Percentiles rank a stretch among this genome's conserved stretches.
Conservation (phyloP, 2,888 invertebrate genomes). For the Rhaphigaster nebulosa region DNA sequence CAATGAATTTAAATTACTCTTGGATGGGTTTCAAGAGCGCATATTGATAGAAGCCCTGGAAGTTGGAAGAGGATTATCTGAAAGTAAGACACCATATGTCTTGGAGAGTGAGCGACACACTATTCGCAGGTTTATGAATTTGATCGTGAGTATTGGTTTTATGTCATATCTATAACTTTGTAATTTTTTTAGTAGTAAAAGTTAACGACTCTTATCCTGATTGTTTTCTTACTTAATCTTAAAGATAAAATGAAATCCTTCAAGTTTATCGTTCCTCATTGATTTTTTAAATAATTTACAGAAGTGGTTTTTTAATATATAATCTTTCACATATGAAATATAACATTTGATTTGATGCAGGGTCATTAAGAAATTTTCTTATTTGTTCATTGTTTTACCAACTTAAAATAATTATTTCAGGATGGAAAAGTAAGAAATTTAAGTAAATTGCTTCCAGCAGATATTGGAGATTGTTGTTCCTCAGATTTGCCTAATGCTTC, state of each 20-base stretch:
- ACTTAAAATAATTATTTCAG: neutral
- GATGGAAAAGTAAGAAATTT: neutral
- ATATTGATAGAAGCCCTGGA: neutral
- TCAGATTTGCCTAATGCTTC: neutral
- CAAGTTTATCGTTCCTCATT: too few relatives aligned
- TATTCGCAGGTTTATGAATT: slow-evolving; percentile 1
- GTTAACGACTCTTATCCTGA: neutral
- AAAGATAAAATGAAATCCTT: too few relatives aligned
- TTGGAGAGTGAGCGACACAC: slow-evolving; percentile 29
- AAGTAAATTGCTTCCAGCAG: slow-evolving; percentile 20
- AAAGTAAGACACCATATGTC: neutral
- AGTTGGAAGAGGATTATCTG: neutral
- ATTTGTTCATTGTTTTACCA: neutral
- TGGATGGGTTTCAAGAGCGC: neutral
- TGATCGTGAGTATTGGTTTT: neutral
- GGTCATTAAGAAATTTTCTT: neutral
- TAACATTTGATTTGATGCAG: neutral
- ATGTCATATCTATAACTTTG: neutral
- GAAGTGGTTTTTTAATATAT: neutral
- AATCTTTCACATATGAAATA: too few relatives aligned
- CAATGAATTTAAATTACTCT: neutral
- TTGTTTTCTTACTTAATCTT: neutral
- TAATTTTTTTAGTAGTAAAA: neutral
- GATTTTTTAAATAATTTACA: too few relatives aligned
- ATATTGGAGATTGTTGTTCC: neutral